Conservation (phyloP, 2,888 invertebrate species). For the Slavum lentiscoides region DNA sequence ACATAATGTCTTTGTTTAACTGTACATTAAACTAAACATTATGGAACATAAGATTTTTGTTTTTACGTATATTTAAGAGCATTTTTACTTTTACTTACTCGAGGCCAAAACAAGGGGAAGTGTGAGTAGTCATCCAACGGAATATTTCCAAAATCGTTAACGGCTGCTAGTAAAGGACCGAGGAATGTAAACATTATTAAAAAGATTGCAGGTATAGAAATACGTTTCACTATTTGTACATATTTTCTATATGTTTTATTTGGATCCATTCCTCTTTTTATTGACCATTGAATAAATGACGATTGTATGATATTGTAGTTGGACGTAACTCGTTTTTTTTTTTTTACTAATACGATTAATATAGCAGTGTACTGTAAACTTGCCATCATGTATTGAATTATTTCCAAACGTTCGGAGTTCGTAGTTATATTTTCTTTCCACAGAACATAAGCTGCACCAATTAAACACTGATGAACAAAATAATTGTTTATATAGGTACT, state of each 20-base stretch:
- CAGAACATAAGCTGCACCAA: not conserved
- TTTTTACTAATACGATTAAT: not conserved
- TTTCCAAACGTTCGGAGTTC: not conserved
- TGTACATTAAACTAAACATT: too few relatives aligned
- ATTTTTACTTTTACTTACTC: not conserved
- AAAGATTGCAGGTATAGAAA: too few relatives aligned
- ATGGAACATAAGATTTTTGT: too few relatives aligned
- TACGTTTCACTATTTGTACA: not conserved
- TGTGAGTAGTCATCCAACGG: conserved; percentile 4
- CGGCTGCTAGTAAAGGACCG: not conserved
- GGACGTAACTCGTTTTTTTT: not conserved
- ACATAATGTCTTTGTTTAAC: too few relatives aligned
- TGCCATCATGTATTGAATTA: not conserved
- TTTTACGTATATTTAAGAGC: not conserved
- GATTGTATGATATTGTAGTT: not conserved
- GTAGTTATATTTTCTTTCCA: not conserved
- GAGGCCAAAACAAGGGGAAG: not conserved
- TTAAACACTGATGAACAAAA: not conserved
- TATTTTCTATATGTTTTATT: not conserved
- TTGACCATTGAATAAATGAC: not conserved
- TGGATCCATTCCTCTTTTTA: conserved; percentile 4
- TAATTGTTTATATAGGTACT: too few relatives aligned
- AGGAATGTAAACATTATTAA: not conserved
- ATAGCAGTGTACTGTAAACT: not conserved
- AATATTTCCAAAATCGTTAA: not conserved